Evolutionary conservation across 2,113 vertebrate species (phyloP), one percentile per base, ranked within the genome.

Genomic region (Gasterosteus aculeatus): DNA sequence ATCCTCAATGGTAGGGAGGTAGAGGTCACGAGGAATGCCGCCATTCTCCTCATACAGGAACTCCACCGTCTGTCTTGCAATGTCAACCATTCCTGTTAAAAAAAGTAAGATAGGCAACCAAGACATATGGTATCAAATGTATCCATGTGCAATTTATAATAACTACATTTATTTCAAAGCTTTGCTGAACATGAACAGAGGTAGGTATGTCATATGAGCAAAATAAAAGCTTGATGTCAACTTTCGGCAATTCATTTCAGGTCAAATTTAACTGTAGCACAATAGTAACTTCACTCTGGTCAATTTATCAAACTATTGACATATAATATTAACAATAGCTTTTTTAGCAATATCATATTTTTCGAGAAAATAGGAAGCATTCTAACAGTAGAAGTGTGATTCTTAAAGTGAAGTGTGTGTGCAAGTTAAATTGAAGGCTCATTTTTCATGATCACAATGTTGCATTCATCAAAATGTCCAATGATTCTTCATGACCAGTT

Each of bases 21-120:
- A 99, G 7, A 99, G 96, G 89, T 99, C 97, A 77, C 97, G 95
- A 1, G 98, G 98, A 87, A 99, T 98, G 22, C 98, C 98, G 7
- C 98, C 98, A 0, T 99, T 99, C 75, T 99, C 98, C 89, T 99
- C 98, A 0, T 99, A 99, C 4, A 99, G 95, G 83, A 99, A 99
- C 72, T 99, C 98, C 9, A 99, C 98, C 0, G 98, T 99, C 86
- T 99, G 98, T 4, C 97, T 92, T 18, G 98, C 98, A 41, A 99
- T 99, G 82, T 99, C 98, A 57, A 99, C 98, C 98, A 93, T 93
- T 22, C 92, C 92, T 93, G 81, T 78, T 58, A 16, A 4, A 47
- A 67, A 26, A 7, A 5, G 60, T 53, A 18, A 72, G 68, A 83
- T 42, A 60, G 22, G 76, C 44, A n/a, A 63, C 10, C 7, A 10